Percentiles rank a stretch among this genome's conserved stretches.
These are phyloP conservation scores for Nymphalis c-album DNA, from an alignment of 2,888 invertebrate genomes.

Conservation along the genomic window DNA sequence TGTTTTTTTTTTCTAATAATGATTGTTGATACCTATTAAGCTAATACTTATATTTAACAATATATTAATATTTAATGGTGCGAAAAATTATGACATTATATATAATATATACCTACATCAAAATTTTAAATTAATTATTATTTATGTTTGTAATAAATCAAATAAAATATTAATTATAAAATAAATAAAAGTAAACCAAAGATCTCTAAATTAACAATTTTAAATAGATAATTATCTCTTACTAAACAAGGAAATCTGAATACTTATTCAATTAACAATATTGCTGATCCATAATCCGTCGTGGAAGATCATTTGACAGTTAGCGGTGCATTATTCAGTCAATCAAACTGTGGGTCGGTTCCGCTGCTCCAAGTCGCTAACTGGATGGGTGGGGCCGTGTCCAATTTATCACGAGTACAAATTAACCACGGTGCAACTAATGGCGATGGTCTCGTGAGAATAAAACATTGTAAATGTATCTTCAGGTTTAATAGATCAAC, in stretches of 20 bases:
- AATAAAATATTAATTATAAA: neutral
- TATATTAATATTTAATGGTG: no score
- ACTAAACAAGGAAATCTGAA: neutral
- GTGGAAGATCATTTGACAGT: conserved; percentile 28
- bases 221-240: neutral
- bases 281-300: conserved; percentile 9
- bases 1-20: neutral
- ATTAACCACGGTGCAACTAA: conserved; percentile 47
- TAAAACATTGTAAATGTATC: neutral
- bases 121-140: no score
- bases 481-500: neutral
- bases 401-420: conserved; percentile 57
- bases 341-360: conserved; percentile 67
- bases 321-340: conserved; percentile 59
- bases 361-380: conserved; percentile 55
- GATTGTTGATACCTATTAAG: no score
- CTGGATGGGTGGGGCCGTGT: conserved; percentile 56
- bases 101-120: no score
- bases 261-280: neutral
- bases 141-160: no score
- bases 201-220: neutral
- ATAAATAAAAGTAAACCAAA: neutral
- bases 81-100: no score
- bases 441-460: conserved; percentile 53
- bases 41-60: no score